Evolutionary conservation across 1,140 invertebrate species (phyloP).

Genomic region (Pachyrhynchus sulphureomaculatus): DNA sequence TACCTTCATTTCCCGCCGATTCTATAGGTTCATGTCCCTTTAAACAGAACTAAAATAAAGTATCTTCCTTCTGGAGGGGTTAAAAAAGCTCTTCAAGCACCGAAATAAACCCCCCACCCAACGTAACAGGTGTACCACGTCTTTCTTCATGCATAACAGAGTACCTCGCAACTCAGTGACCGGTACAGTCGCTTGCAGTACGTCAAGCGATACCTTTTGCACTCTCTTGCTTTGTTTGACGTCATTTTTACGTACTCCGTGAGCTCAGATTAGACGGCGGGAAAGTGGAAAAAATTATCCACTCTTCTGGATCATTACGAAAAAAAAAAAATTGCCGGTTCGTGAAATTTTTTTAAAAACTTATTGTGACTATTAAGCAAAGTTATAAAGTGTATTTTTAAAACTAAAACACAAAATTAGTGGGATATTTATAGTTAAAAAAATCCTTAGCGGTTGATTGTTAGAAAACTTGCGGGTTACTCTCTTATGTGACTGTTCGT

Average conservation of each 20-base stretch:
- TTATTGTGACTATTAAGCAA: too few species aligned
- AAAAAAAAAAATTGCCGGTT: too few species aligned
- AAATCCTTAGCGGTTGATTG: too few species aligned
- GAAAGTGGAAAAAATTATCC: too few species aligned
- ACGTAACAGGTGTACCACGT: conserved; percentile 51
- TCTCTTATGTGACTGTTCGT: too few species aligned
- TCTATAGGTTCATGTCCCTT: neutral
- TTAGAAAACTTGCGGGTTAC: too few species aligned
- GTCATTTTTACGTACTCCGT: neutral
- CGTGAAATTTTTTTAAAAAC: too few species aligned
- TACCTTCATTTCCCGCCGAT: neutral
- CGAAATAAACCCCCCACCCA: conserved; percentile 41
- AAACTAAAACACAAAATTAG: too few species aligned
- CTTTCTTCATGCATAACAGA: conserved; percentile 52
- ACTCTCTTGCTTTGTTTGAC: neutral
- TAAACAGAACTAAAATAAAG: neutral
- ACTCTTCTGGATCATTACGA: too few species aligned
- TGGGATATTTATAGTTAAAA: too few species aligned
- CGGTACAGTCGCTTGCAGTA: conserved; percentile 47
- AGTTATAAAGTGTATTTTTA: too few species aligned
- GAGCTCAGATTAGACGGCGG: neutral
- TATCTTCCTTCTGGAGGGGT: conserved; percentile 45
- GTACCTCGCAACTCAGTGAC: conserved; percentile 50
- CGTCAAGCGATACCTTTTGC: conserved; percentile 21
- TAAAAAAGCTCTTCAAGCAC: conserved; percentile 31